Percentiles rank a stretch among this genome's conserved stretches.
Evolutionary conservation across 92 coral and sea anemone species (phyloP).

Genomic region (Virgularia gustaviana): DNA sequence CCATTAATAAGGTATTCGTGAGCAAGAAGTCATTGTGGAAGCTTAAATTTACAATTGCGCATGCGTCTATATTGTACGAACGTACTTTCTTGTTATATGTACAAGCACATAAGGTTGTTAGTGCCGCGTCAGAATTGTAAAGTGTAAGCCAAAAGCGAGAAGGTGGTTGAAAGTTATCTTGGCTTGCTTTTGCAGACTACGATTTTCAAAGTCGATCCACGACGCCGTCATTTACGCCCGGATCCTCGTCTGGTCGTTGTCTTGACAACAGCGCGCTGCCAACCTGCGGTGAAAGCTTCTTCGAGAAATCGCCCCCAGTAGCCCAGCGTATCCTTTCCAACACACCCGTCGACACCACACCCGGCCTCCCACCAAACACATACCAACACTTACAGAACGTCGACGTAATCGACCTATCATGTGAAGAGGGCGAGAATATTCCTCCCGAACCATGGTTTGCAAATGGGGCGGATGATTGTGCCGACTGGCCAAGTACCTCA

Average conservation of each 20-base stretch:
- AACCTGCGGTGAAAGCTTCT: slow-evolving; percentile 24
- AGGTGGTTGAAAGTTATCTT: too few species aligned
- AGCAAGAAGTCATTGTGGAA: too few species aligned
- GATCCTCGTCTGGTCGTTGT: neutral
- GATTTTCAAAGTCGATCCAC: neutral
- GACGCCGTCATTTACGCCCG: too few species aligned
- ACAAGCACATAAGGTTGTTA: too few species aligned
- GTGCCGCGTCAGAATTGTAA: too few species aligned
- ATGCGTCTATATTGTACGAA: too few species aligned
- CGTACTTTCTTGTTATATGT: too few species aligned
- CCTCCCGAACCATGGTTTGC: neutral
- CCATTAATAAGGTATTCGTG: too few species aligned
- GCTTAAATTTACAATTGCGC: too few species aligned
- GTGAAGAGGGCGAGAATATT: neutral
- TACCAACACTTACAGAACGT: neutral
- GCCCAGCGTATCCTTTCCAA: neutral
- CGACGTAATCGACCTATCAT: neutral
- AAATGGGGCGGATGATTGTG: neutral
- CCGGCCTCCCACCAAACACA: neutral
- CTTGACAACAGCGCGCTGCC: slow-evolving; percentile 4
- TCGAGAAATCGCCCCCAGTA: slow-evolving; percentile 18
- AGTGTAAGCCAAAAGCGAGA: too few species aligned
- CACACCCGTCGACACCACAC: neutral
- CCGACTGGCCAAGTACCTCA: neutral
- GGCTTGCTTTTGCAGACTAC: neutral